These are phyloP conservation scores for Ectobius pallidus DNA, from an alignment of 2,888 invertebrate genomes.

Conservation along the genomic window DNA sequence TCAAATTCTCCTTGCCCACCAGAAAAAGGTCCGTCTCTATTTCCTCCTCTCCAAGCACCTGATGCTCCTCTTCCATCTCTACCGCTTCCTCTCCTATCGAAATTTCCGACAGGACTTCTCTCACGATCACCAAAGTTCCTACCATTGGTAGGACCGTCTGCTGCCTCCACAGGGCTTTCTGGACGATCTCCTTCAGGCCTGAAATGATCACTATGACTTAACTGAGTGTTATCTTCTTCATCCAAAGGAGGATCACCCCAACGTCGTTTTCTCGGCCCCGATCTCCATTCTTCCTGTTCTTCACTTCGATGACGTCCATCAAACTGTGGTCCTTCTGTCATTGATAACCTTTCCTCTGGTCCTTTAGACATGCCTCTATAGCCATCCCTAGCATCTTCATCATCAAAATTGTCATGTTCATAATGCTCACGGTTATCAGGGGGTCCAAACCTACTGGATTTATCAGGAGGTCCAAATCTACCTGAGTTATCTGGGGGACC, in stretches of 20 bases:
- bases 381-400: neutral
- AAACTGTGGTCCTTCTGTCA: slow-evolving; percentile 28
- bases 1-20: slow-evolving; percentile 31
- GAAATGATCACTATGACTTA: neutral
- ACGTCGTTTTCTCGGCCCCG: slow-evolving; percentile 29
- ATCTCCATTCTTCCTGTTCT: slow-evolving; percentile 28
- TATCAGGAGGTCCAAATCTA: too few species aligned
- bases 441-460: too few species aligned
- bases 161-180: slow-evolving; percentile 5
- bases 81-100: slow-evolving; percentile 38
- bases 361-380: neutral
- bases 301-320: slow-evolving; percentile 16
- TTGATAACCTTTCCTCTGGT: neutral
- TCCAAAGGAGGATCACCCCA: slow-evolving; percentile 22
- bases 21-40: slow-evolving; percentile 38
- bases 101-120: slow-evolving; percentile 49
- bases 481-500: neutral
- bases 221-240: slow-evolving; percentile 13
- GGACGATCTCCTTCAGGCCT: neutral
- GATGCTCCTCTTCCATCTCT: slow-evolving; percentile 37
- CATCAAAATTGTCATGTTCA: neutral
- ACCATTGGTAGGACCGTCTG: neutral
- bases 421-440: too few species aligned
- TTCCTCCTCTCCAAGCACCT: slow-evolving; percentile 23
- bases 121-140: neutral